Base-by-base conservation (phyloP, 2,797 vertebrate species). In the Ispidina picta region DNA sequence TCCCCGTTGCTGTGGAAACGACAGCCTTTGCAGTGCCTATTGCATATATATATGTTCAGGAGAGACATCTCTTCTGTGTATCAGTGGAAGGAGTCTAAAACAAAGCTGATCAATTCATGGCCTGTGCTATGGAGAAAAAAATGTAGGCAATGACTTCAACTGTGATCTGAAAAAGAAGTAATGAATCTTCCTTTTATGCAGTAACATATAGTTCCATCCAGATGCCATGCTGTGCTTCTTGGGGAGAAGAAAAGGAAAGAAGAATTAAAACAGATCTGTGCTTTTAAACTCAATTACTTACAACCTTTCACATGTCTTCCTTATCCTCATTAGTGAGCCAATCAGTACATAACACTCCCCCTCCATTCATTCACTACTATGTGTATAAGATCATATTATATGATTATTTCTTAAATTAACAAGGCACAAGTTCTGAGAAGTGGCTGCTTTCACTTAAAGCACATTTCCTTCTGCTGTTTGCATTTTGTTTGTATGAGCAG, bases 1-100 rank as follows among this genome's bases (percentile, higher is more conserved):
- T 59, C 73, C 65, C 76, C 0, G 85, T 97, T 96, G 94, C 94
- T 75, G 89, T 95, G 83, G 96, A 95, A 95, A 97, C 77, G 2
- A 9, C 6, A 16, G 66, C 73, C 89, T 86, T 89, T 89, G 49
- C 77, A 83, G 72, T 25, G 81, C 76, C 76, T 83, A n/a, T 64
- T 68, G 28, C 88, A 80, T 81, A 72, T 70, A 41, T 84, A 64
- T 89, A 91, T 1, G 2, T 95, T 93, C 86, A 76, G 86, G 41
- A 77, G 89, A 93, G 86, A 16, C 71, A n/a, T 76, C 59, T 35
- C 73, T 65, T 68, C n/a, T 74, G 39, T 33, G 28, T 79, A 33
- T 22, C 81, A 14, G 20, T 33, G 48, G 64, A 59, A 86, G 76
- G 64, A 68, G 81, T 72, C 69, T 31, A 25, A 70, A 95, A 35